These are phyloP conservation scores for Tokudaia muenninki DNA, from an alignment of 2,797 vertebrate species.

Conservation along the genomic window DNA sequence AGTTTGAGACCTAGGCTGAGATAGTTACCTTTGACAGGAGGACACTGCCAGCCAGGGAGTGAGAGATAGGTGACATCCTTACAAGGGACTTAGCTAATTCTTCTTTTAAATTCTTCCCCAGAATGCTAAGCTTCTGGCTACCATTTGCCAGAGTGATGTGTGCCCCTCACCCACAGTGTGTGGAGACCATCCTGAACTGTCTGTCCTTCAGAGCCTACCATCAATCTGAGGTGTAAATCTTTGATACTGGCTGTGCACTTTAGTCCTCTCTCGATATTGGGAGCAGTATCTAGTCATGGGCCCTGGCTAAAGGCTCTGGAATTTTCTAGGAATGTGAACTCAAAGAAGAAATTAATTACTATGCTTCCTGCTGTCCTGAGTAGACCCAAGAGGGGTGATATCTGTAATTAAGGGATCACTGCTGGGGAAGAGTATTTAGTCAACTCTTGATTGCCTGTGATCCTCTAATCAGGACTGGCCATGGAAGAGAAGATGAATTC, in stretches of 20 bases:
- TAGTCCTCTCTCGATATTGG: not conserved
- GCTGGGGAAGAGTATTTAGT: constrained; percentile 5
- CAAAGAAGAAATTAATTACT: constrained; percentile 20
- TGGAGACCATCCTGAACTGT: not conserved
- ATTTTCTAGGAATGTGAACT: constrained; percentile 54
- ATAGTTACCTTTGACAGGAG: not conserved
- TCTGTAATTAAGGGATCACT: constrained; percentile 13
- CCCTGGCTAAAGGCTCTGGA: not conserved
- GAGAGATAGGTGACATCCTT: not conserved
- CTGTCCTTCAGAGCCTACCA: not conserved
- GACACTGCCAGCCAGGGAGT: not conserved
- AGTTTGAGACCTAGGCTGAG: not conserved
- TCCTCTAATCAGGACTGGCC: not conserved
- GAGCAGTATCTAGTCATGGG: not conserved
- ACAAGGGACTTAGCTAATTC: not conserved
- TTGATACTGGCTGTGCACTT: not conserved
- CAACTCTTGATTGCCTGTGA: constrained; percentile 6
- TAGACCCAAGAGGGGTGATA: not conserved
- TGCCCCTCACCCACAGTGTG: not conserved
- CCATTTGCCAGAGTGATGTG: not conserved
- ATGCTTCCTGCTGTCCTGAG: not conserved
- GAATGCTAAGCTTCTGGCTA: not conserved
- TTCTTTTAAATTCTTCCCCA: constrained; percentile 33
- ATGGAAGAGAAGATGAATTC: not conserved
- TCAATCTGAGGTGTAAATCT: not conserved